A percentile compares a stretch with the other conserved stretches of the same genome.
Conservation (phyloP, 2,888 invertebrate genomes). For the Drosophila setosimentum region DNA sequence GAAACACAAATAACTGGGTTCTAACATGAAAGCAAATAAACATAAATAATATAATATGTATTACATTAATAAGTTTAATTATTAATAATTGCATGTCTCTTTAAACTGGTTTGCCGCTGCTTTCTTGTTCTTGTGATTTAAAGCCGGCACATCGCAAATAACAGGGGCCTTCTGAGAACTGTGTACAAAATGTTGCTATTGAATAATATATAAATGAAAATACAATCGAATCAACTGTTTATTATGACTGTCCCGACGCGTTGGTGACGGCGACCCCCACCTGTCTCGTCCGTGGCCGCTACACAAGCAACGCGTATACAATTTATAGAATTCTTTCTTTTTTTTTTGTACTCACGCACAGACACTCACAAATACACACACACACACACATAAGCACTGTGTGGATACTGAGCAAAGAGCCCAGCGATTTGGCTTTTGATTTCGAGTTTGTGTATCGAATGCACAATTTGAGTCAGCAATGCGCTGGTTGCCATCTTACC, state of each 20-base stretch:
- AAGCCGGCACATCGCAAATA: constrained; percentile 17
- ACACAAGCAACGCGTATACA: constrained; percentile 38
- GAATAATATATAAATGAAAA: constrained; percentile 8
- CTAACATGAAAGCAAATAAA: constrained; percentile 3
- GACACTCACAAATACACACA: constrained; percentile 25
- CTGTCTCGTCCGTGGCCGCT: constrained; percentile 18
- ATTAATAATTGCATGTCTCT: background rate
- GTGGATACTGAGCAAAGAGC: constrained; percentile 29
- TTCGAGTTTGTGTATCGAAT: constrained; percentile 25
- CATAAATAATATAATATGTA: background rate
- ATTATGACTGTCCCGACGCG: constrained; percentile 16
- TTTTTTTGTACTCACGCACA: constrained; percentile 32
- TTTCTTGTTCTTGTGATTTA: background rate
- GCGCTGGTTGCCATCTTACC: constrained; percentile 51
- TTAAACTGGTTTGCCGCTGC: background rate
- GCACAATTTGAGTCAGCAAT: background rate
- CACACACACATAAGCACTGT: constrained; percentile 25
- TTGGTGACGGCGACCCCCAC: constrained; percentile 42
- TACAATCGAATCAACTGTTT: constrained; percentile 22
- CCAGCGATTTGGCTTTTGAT: constrained; percentile 40
- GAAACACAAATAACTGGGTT: constrained; percentile 1
- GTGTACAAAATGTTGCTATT: constrained; percentile 1
- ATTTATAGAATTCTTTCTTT: constrained; percentile 52
- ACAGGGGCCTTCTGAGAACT: background rate
- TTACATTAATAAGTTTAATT: background rate